phyloP scores from a whole-genome alignment of 1,140 invertebrate species.

The Magallana gigas region DNA sequence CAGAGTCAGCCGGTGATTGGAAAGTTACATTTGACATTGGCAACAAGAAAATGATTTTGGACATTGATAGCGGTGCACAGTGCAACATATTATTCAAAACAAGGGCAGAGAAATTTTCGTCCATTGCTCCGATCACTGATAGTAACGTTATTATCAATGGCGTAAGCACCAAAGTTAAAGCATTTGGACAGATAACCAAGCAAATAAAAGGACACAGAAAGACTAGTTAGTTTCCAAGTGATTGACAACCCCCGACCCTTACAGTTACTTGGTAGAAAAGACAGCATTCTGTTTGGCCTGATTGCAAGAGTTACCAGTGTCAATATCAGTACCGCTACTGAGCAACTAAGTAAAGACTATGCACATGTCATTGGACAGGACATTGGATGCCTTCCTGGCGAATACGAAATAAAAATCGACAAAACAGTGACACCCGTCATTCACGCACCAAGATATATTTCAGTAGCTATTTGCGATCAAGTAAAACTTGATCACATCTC shows the following conservation, averaged over 20 bases:
- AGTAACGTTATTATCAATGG: conserved; percentile 44
- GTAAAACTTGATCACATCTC: conserved; percentile 57
- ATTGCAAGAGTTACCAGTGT: conserved; percentile 67
- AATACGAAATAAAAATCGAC: conserved; percentile 67
- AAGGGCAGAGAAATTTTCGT: conserved; percentile 37
- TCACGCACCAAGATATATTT: conserved; percentile 65
- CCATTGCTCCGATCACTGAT: background rate
- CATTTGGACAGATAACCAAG: conserved; percentile 43
- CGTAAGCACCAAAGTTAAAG: conserved; percentile 35
- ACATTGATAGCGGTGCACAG: conserved; percentile 50
- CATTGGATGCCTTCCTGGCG: conserved; percentile 52
- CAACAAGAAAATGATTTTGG: conserved; percentile 52
- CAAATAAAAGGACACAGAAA: conserved; percentile 15
- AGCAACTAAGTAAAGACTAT: conserved; percentile 36
- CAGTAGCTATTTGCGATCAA: conserved; percentile 59
- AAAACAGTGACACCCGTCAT: conserved; percentile 58
- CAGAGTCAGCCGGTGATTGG: conserved; percentile 11
- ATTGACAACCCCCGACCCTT: conserved; percentile 35
- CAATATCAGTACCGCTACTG: conserved; percentile 74
- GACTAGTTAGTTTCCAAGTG: conserved; percentile 44
- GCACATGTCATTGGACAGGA: conserved; percentile 49
- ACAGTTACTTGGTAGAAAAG: conserved; percentile 27
- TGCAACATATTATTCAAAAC: conserved; percentile 40
- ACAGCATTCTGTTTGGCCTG: conserved; percentile 29
- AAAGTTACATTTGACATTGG: conserved; percentile 18